Base-by-base conservation (phyloP, 2,888 invertebrate genomes). In the Orthonevra nobilis region DNA sequence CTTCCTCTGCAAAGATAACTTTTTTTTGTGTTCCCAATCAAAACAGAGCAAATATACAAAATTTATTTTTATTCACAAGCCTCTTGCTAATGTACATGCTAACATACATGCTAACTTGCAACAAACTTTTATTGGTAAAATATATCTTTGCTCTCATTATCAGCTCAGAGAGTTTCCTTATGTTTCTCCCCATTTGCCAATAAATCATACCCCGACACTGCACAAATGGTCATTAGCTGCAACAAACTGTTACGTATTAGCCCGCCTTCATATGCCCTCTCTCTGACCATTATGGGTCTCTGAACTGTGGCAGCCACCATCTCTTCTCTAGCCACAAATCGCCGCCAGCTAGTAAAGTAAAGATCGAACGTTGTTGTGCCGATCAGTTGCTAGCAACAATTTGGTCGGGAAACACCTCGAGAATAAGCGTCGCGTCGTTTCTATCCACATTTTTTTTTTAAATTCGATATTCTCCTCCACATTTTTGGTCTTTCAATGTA, bases 321-420 rank as follows among this genome's bases (percentile, higher is more conserved):
- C 23, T 3, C 52, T 48, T 32, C 46, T 46, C 68, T 68, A 54
- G 50, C 56, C 58, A 58, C 30, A 48, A 42, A 50, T 28, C 36
- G 36, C 38, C 17, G 36, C 32, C 6, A 20, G 19, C 14, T 42
- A 26, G 44, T 32, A 10, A 7, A 75, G 38, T 34, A 61, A 48
- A 60, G 28, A 17, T 19, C 26, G 40, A 54, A 26, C 6, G n/a
- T n/a, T n/a, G n/a, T n/a, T n/a, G n/a, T n/a, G 44, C 30, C 46
- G 26, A 19, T 77, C 72, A 72, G 77, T 77, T 77, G 64, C 64
- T 77, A 60, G 60, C 50, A 72, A 77, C 52, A 58, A 72, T 60
- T 64, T 46, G 52, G 32, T 32, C 42, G 72, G 38, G 52, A 50
- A 77, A 36, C 77, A 77, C 46, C 70, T 60, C 46, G 58, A 28